Evolutionary conservation across 1,140 invertebrate species (phyloP).

Genomic region (Lepidurus couesii): DNA sequence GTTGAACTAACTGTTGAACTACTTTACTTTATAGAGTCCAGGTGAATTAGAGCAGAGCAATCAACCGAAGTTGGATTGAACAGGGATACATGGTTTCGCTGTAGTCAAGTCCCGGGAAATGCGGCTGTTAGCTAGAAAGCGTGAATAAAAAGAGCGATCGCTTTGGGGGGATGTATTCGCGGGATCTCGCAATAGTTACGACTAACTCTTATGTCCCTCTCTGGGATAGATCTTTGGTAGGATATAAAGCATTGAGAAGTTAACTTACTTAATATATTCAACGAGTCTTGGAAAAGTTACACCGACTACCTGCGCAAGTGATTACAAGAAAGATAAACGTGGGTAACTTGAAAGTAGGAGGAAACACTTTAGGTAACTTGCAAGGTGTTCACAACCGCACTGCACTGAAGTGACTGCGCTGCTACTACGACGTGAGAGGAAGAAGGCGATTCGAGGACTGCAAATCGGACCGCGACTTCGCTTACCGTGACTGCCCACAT

Average conservation of each 20-base stretch:
- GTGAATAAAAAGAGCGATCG: background rate
- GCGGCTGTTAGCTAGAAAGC: background rate
- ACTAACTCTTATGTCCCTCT: background rate
- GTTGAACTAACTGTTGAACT: background rate
- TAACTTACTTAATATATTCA: background rate
- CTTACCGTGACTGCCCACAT: slow-evolving; percentile 18
- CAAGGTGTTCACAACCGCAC: slow-evolving; percentile 11
- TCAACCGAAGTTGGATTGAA: background rate
- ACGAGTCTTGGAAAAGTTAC: background rate
- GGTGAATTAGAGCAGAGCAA: background rate
- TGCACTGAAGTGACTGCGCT: slow-evolving; percentile 8
- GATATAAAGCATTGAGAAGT: background rate
- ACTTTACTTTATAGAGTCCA: background rate
- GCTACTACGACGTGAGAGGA: background rate
- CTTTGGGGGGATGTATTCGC: background rate
- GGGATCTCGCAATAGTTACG: background rate
- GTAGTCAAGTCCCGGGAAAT: background rate
- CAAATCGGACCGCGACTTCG: background rate
- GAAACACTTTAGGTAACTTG: background rate
- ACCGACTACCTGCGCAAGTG: background rate
- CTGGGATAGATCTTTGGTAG: background rate
- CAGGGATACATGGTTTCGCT: background rate
- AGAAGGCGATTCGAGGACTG: background rate
- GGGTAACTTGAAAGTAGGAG: background rate
- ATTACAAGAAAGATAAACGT: background rate